These are phyloP conservation scores for Tinea trinotella DNA, from an alignment of 2,888 invertebrate species.

Conservation along the genomic window DNA sequence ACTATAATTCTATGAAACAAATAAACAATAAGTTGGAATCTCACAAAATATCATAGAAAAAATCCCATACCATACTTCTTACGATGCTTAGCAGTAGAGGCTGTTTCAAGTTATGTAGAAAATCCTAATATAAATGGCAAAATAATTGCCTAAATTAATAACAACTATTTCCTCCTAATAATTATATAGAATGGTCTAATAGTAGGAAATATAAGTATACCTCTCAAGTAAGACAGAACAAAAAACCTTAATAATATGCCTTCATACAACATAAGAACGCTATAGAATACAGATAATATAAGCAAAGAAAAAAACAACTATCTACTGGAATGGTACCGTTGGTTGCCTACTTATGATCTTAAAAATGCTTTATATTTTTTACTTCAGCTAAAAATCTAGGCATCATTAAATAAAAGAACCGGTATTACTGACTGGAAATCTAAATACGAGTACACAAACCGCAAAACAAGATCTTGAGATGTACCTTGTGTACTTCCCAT, in stretches of 20 bases:
- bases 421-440: too few relatives aligned
- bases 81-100: too few relatives aligned
- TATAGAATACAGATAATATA: neutral
- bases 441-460: too few relatives aligned
- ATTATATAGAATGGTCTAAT: too few relatives aligned
- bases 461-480: too few relatives aligned
- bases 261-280: neutral
- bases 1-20: too few relatives aligned
- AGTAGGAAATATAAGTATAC: neutral
- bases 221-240: neutral
- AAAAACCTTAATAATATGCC: neutral
- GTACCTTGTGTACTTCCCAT: too few relatives aligned
- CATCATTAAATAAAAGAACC: neutral
- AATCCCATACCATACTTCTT: too few relatives aligned
- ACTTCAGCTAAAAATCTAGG: too few relatives aligned
- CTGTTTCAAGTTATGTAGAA: too few relatives aligned
- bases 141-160: neutral
- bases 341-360: neutral
- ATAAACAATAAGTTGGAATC: too few relatives aligned
- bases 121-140: neutral
- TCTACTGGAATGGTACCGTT: neutral
- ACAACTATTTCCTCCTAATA: neutral
- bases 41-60: too few relatives aligned
- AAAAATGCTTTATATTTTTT: neutral
- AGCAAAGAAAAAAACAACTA: neutral